Conservation (phyloP, 2,888 invertebrate genomes). For the Drosophila anomelani region DNA sequence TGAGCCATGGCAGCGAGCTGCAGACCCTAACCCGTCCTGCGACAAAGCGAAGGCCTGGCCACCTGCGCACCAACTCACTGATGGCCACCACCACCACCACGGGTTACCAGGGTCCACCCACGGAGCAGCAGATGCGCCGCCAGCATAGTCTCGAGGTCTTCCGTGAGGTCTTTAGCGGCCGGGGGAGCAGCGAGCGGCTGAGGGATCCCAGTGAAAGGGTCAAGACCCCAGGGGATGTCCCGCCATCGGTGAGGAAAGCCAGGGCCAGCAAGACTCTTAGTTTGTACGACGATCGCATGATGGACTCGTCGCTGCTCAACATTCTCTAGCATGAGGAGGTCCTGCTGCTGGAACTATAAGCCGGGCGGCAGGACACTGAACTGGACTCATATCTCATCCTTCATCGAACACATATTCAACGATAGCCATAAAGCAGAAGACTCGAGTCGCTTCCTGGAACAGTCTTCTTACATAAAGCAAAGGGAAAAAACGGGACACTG, state of each 20-base stretch:
- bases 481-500: background rate
- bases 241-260: conserved; percentile 90
- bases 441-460: conserved; percentile 35
- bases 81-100: conserved; percentile 59
- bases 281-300: conserved; percentile 95
- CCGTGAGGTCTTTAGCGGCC: conserved; percentile 89
- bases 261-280: conserved; percentile 91
- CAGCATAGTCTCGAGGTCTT: conserved; percentile 92
- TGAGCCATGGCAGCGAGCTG: conserved; percentile 67
- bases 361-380: conserved; percentile 65
- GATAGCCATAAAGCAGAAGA: conserved; percentile 68
- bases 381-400: conserved; percentile 61
- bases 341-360: conserved; percentile 84
- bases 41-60: conserved; percentile 65
- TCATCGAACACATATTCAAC: conserved; percentile 71
- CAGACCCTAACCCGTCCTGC: conserved; percentile 50
- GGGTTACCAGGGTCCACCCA: conserved; percentile 42
- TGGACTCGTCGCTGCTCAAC: conserved; percentile 86
- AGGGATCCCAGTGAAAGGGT: conserved; percentile 91
- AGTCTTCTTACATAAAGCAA: conserved; percentile 40
- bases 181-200: conserved; percentile 87
- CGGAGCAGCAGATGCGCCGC: conserved; percentile 84
- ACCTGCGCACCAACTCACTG: conserved; percentile 70
- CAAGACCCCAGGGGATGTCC: conserved; percentile 93
- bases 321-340: conserved; percentile 85